Conservation (phyloP, 2,888 invertebrate genomes). For the Drosophila yooni region DNA sequence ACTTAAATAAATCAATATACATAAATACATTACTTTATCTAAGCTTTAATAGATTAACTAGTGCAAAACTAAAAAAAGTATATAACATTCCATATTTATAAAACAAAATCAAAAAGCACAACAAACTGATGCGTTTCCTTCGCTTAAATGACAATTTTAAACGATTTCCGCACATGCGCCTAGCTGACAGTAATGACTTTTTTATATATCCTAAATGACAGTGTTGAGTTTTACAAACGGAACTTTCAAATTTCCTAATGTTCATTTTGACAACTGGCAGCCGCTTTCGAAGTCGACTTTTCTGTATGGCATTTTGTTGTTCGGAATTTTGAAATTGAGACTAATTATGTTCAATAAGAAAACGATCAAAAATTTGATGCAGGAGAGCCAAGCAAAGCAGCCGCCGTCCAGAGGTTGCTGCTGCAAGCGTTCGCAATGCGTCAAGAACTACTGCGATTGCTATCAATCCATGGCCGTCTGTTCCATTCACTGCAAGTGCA, state of each 20-base stretch:
- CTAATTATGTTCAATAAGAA: conserved; percentile 27
- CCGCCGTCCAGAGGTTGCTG: conserved; percentile 55
- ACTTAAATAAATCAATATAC: conserved; percentile 38
- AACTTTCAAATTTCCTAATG: not conserved
- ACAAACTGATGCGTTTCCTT: conserved; percentile 5
- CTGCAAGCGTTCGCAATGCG: conserved; percentile 72
- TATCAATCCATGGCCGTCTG: conserved; percentile 70
- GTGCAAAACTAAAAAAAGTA: conserved; percentile 47
- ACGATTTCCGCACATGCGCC: conserved; percentile 15
- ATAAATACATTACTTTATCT: conserved; percentile 67
- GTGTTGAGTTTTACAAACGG: not conserved
- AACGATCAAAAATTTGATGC: not conserved
- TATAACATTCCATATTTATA: conserved; percentile 38
- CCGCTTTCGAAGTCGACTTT: not conserved
- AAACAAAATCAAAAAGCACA: conserved; percentile 16
- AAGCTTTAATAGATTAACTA: conserved; percentile 77
- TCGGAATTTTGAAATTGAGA: not conserved
- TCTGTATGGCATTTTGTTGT: conserved; percentile 11
- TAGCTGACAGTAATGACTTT: not conserved
- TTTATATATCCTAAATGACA: not conserved
- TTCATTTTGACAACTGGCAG: not conserved
- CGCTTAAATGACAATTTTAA: conserved; percentile 1
- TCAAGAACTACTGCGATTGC: conserved; percentile 73
- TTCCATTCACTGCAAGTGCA: conserved; percentile 59
- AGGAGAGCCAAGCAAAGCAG: conserved; percentile 34